Percentiles rank a stretch among this genome's conserved stretches.
Conservation (phyloP, 2,797 vertebrate genomes). For the Yasuhikotakia modesta region DNA sequence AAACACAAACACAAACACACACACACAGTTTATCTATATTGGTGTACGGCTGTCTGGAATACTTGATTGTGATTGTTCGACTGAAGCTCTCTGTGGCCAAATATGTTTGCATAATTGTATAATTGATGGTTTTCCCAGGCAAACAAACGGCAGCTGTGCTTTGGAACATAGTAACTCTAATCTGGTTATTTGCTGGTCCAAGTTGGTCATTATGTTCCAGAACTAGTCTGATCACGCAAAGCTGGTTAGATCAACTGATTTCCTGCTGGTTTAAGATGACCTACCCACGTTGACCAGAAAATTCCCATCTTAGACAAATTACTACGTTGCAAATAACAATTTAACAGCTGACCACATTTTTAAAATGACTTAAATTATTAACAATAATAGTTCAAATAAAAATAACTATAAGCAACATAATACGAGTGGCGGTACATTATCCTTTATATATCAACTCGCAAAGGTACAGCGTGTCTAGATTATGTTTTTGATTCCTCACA, state of each 20-base stretch:
- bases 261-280: no score
- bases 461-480: neutral
- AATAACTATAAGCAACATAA: no score
- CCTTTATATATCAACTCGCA: neutral
- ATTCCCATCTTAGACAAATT: no score
- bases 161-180: no score
- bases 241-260: no score
- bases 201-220: neutral
- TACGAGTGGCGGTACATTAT: neutral
- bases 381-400: no score
- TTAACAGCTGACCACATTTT: no score
- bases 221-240: no score
- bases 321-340: no score
- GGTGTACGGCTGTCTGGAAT: neutral
- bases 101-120: neutral
- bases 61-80: neutral
- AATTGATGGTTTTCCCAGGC: neutral
- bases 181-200: no score
- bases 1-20: neutral
- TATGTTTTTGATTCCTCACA: neutral
- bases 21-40: neutral
- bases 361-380: no score
- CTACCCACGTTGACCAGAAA: no score
- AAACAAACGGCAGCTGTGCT: neutral
- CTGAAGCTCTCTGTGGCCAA: neutral